Evolutionary conservation across 2,888 invertebrate species (phyloP), one percentile per base, ranked within the genome.

Genomic region (Andrena haemorrhoa): DNA sequence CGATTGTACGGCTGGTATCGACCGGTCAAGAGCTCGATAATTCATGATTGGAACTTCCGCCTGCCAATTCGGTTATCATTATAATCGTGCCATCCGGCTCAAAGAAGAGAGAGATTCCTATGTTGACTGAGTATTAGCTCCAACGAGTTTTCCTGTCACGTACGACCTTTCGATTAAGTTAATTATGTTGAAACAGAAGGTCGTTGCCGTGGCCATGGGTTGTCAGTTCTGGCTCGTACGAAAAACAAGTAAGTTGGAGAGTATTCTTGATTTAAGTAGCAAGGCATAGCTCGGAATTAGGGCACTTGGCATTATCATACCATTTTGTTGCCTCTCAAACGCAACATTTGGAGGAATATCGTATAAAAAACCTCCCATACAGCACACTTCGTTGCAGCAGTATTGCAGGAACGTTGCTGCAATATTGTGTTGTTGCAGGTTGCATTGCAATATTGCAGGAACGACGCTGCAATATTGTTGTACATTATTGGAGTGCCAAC

Each of bases 21-120:
- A 71, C 60, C 68, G 60, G 49, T 68, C 65, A 73, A 76, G 65
- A 79, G 71, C 71, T 77, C 76, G 68, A 64, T 82, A 83, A 85
- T 88, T 85, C 70, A 68, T 73, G 84, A 83, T 82, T 83, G 76
- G 56, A 84, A 79, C 72, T 79, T 85, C 78, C 76, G 41, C 56
- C 33, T 53, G 70, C 10, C 74, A 66, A 85, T 84, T 81, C 64
- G 65, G 75, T 86, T 83, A 79, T 86, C 74, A 61, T 74, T 88
- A 75, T 77, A 61, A 82, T 75, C 80, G 49, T 35, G 75, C 35
- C 68, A 64, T 70, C 71, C 71, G 73, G 69, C 35, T 51, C 56
- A 51, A 83, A 83, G 76, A 75, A 26, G 53, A 53, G 53, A 53
- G 77, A 76, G 74, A 83, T 79, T 75, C 73, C 51, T 56, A 31